Conservation (phyloP, 1,140 invertebrate genomes). For the Arion vulgaris region DNA sequence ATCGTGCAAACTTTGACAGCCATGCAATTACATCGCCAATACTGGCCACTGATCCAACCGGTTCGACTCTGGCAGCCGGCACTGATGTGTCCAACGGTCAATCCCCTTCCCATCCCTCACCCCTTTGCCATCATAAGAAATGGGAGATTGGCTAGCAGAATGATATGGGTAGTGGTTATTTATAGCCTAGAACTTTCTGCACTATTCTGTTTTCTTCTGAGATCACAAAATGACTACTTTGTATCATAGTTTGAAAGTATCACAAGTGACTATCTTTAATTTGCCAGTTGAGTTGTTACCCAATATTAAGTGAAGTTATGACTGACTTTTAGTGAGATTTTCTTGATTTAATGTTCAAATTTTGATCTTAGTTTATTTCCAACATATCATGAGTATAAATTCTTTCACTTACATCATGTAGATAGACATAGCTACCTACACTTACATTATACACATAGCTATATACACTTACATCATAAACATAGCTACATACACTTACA, state of each 20-base stretch:
- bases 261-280: too few species aligned
- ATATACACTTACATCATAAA: too few species aligned
- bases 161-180: neutral
- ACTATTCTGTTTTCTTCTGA: neutral
- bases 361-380: too few species aligned
- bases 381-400: too few species aligned
- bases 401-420: too few species aligned
- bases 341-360: too few species aligned
- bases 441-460: too few species aligned
- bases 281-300: too few species aligned
- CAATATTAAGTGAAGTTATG: neutral
- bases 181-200: neutral
- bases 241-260: too few species aligned
- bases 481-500: too few species aligned
- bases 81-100: neutral
- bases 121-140: slow-evolving; percentile 15
- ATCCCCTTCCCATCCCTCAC: slow-evolving; percentile 11
- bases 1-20: slow-evolving; percentile 7
- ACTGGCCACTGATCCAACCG: neutral
- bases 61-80: neutral
- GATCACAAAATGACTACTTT: neutral
- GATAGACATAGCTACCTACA: too few species aligned
- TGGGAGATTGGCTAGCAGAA: neutral
- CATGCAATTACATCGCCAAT: slow-evolving; percentile 14
- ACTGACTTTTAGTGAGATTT: too few species aligned